Base-by-base conservation (phyloP, 2,888 invertebrate species). In the Thecocarcelia acutangulata region DNA sequence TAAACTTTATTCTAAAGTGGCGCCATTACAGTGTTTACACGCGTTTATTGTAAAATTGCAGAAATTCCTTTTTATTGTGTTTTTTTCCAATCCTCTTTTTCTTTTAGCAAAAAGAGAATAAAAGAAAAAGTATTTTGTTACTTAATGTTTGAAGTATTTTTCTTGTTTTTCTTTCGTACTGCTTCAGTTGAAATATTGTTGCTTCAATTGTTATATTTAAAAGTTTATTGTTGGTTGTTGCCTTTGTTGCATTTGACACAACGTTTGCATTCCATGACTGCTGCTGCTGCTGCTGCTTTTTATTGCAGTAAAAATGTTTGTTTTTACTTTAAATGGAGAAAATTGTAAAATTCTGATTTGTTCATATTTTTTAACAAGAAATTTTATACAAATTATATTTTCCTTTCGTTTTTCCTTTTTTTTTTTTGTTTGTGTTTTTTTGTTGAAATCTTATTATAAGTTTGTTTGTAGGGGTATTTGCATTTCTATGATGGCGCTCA, bases 11-110 rank as follows among this genome's bases (percentile, higher is more conserved):
- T 54, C 0, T 19, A 80, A 83, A 83, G 81, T 81, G 83, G 81
- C 83, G 83, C 83, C 81, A 81, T 83, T 81, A 79, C 68, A 72
- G 52, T 73, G 64, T 81, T 78, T 83, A 81, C 78, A 83, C 75
- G 78, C 75, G 37, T 81, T 74, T 58, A 40, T 64, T 77, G 63
- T 77, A 21, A 54, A 72, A 81, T 76, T 79, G 68, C 40, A 69
- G 63, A 61, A 77, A 80, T 83, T 78, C 63, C 72, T 66, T 64
- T 48, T 48, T 42, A 19, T n/a, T 37, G 46, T 44, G 77, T 52
- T 73, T 64, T 48, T 24, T 24, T 44, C 24, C 5, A 81, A 75
- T 78, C 75, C 59, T 75, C 70, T 70, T 54, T 12, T 15, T 33
- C 3, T 33, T 33, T 56, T 6, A 15, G 12, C 24, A 28, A 46